A percentile compares a stretch with the other conserved stretches of the same genome.
Evolutionary conservation across 1,140 invertebrate species (phyloP).

Genomic region (Adelges cooleyi): DNA sequence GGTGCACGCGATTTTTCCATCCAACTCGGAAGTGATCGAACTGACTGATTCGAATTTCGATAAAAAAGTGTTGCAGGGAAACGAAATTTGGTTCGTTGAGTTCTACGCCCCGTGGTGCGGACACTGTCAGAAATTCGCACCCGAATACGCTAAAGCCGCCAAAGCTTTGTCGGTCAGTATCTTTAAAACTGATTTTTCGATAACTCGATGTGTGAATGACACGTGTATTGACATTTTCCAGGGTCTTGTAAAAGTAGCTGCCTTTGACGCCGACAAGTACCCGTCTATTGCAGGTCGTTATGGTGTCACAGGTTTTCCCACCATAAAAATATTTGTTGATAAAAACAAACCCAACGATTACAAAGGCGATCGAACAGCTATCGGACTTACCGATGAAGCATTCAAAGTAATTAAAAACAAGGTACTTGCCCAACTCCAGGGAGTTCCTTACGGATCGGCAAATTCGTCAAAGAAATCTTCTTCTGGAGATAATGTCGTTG

Average conservation of each 20-base stretch:
- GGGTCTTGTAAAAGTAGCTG: conserved; percentile 88
- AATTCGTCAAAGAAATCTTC: conserved; percentile 30
- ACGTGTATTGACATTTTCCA: conserved; percentile 37
- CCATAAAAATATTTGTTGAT: conserved; percentile 87
- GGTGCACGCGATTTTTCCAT: conserved; percentile 30
- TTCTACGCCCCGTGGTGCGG: conserved; percentile 68
- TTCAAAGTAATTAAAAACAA: conserved; percentile 57
- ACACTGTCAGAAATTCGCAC: conserved; percentile 56
- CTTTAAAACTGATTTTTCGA: not conserved
- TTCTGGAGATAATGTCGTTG: conserved; percentile 59
- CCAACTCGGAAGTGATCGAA: conserved; percentile 40
- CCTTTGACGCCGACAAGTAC: conserved; percentile 83
- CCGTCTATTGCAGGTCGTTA: conserved; percentile 68
- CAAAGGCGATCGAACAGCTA: conserved; percentile 72
- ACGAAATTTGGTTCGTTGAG: conserved; percentile 52
- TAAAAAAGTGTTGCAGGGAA: conserved; percentile 37
- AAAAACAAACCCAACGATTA: conserved; percentile 82
- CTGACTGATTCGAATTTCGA: conserved; percentile 37
- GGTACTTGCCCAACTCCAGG: conserved; percentile 52
- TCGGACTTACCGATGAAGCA: conserved; percentile 72
- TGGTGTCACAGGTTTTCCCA: conserved; percentile 84
- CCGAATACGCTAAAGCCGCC: conserved; percentile 73
- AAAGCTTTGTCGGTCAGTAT: conserved; percentile 63
- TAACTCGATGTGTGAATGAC: not conserved
- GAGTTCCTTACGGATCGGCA: conserved; percentile 38